Percentiles rank a stretch among this genome's conserved stretches.
These are phyloP conservation scores for Cactoblastis cactorum DNA, from an alignment of 2,888 invertebrate species.

Conservation along the genomic window DNA sequence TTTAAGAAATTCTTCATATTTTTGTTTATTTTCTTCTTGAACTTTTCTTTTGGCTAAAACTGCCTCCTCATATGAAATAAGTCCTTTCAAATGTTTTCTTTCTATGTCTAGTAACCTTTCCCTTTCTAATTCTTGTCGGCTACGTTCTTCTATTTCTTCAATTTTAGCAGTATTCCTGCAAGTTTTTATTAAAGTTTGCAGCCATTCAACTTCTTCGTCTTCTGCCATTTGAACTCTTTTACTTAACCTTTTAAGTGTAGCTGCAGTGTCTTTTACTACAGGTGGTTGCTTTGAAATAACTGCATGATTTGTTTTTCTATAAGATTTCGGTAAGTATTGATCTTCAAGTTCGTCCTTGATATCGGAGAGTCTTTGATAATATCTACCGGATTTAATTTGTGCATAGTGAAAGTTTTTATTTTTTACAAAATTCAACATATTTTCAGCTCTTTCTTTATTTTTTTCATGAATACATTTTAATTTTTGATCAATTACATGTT, in stretches of 20 bases:
- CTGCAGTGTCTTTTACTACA: slow-evolving; percentile 66
- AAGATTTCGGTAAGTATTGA: slow-evolving; percentile 27
- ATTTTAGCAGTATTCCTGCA: slow-evolving; percentile 60
- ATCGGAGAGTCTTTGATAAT: slow-evolving; percentile 36
- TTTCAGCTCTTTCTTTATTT: slow-evolving; percentile 53
- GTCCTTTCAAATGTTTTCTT: slow-evolving; percentile 78
- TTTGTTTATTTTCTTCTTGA: slow-evolving; percentile 66
- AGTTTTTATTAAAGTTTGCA: slow-evolving; percentile 68
- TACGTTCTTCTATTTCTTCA: slow-evolving; percentile 61
- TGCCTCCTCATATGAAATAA: slow-evolving; percentile 80
- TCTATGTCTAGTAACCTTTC: slow-evolving; percentile 75
- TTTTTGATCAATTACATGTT: slow-evolving; percentile 54
- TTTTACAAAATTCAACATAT: slow-evolving; percentile 51
- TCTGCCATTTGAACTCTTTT: slow-evolving; percentile 56
- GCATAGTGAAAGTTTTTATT: slow-evolving; percentile 46
- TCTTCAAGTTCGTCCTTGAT: slow-evolving; percentile 45
- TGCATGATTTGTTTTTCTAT: slow-evolving; percentile 33
- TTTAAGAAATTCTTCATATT: slow-evolving; percentile 68
- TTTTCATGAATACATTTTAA: slow-evolving; percentile 50
- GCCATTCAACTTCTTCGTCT: slow-evolving; percentile 68
- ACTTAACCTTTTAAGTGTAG: slow-evolving; percentile 74
- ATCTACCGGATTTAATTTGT: slow-evolving; percentile 45
- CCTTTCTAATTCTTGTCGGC: slow-evolving; percentile 66
- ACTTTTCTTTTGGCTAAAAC: slow-evolving; percentile 75
- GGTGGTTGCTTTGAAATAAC: slow-evolving; percentile 27